phyloP scores from a whole-genome alignment of 2,888 invertebrate species.

The Andricus curvator region DNA sequence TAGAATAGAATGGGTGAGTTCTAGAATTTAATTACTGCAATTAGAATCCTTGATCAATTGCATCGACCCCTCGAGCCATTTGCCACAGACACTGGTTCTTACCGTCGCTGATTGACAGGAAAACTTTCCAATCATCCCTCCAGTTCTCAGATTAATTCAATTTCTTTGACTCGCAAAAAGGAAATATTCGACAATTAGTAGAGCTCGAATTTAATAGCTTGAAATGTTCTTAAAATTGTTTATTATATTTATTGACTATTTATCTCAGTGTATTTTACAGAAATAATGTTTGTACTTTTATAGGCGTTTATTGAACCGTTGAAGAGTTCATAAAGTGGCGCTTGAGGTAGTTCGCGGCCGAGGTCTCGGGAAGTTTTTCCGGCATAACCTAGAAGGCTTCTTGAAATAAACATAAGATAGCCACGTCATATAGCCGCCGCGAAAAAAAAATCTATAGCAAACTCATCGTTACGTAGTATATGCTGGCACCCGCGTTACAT shows the following conservation, averaged over 20 bases:
- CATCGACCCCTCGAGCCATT: conserved; percentile 66
- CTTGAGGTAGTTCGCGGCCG: conserved; percentile 32
- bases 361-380: conserved; percentile 38
- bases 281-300: too few species aligned
- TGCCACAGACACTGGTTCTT: conserved; percentile 58
- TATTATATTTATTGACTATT: neutral
- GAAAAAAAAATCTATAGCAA: conserved; percentile 73
- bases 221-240: neutral
- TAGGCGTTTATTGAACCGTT: neutral
- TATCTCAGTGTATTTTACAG: too few species aligned
- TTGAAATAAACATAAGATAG: conserved; percentile 75
- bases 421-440: conserved; percentile 71
- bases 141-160: conserved; percentile 48
- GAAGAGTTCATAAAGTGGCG: conserved; percentile 19
- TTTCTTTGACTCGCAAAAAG: conserved; percentile 26
- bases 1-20: conserved; percentile 67
- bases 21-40: conserved; percentile 72
- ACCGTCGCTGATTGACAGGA: conserved; percentile 67
- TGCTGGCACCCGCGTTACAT: conserved; percentile 68
- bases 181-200: neutral
- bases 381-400: conserved; percentile 42
- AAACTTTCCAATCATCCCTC: conserved; percentile 67
- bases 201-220: neutral
- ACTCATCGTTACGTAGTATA: conserved; percentile 68
- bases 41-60: conserved; percentile 71